These are phyloP conservation scores for Xestia ashworthii DNA, from an alignment of 2,888 invertebrate genomes.

Conservation along the genomic window DNA sequence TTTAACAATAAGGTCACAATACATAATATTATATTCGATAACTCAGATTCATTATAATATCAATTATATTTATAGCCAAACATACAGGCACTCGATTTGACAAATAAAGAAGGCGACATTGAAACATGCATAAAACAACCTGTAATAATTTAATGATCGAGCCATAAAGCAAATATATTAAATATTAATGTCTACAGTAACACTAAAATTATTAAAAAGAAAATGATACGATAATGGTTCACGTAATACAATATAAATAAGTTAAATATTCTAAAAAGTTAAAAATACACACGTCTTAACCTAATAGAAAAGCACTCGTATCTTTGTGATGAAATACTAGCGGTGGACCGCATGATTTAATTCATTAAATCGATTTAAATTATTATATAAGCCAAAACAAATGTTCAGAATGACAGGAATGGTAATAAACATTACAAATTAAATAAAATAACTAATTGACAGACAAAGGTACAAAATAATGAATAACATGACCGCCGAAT, in stretches of 20 bases:
- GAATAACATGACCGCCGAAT: conserved; percentile 80
- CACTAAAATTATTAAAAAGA: conserved; percentile 90
- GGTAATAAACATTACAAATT: conserved; percentile 82
- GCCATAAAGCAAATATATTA: conserved; percentile 90
- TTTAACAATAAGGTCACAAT: conserved; percentile 82
- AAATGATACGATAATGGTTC: conserved; percentile 89
- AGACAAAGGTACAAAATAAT: conserved; percentile 89
- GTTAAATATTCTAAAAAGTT: conserved; percentile 91
- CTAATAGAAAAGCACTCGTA: conserved; percentile 90
- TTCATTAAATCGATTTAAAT: conserved; percentile 70
- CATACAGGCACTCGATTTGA: conserved; percentile 86
- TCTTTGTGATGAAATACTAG: conserved; percentile 79
- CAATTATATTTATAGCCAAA: conserved; percentile 76
- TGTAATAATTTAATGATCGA: conserved; percentile 87
- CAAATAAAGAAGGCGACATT: conserved; percentile 85
- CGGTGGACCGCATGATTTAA: conserved; percentile 70
- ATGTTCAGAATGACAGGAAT: conserved; percentile 84
- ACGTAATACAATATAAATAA: conserved; percentile 90
- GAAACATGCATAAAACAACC: conserved; percentile 85
- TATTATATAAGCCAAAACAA: conserved; percentile 80
- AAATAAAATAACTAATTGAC: conserved; percentile 84
- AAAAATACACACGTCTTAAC: conserved; percentile 90
- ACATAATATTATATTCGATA: conserved; percentile 73
- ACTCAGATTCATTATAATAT: conserved; percentile 80
- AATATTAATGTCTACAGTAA: conserved; percentile 89